Percentiles rank a stretch among this genome's conserved stretches.
Conservation (phyloP, 37 sponge, comb jelly and placozoan genomes). For the Cladorhizidae sp. region DNA sequence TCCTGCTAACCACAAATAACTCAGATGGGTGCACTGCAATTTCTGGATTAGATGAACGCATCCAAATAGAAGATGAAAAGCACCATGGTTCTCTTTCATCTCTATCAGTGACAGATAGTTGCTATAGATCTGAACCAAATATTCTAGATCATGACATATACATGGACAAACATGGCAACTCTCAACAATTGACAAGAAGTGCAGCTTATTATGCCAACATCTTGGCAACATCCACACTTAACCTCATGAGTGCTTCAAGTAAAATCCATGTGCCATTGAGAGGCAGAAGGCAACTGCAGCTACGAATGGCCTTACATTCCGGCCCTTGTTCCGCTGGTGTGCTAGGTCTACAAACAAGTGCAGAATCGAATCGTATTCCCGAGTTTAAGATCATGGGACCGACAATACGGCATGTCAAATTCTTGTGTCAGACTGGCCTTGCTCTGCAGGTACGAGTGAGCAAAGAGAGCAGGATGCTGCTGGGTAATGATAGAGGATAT, state of each 20-base stretch:
- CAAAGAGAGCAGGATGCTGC: conserved; percentile 44
- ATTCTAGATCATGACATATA: background rate
- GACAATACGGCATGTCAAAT: conserved; percentile 21
- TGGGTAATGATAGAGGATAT: conserved; percentile 38
- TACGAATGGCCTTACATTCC: conserved; percentile 74
- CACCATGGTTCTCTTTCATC: background rate
- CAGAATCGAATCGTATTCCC: conserved; percentile 32
- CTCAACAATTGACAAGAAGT: background rate
- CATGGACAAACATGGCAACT: background rate
- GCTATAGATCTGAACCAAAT: conserved; percentile 36
- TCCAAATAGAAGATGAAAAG: background rate
- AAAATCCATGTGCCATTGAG: conserved; percentile 34
- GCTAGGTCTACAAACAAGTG: conserved; percentile 45
- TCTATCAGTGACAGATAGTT: conserved; percentile 47
- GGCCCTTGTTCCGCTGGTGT: conserved; percentile 74
- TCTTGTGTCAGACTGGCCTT: conserved; percentile 61
- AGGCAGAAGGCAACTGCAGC: conserved; percentile 49
- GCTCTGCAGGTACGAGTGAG: conserved; percentile 83
- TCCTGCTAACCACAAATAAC: conserved; percentile 65
- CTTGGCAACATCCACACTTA: conserved; percentile 60
- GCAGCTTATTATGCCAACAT: conserved; percentile 35
- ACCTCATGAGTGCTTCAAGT: conserved; percentile 52
- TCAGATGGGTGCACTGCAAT: conserved; percentile 69
- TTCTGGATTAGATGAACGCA: conserved; percentile 43
- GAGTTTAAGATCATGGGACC: conserved; percentile 67